These are phyloP conservation scores for Hippopotamyrus pictus DNA, from an alignment of 2,797 vertebrate genomes.

Conservation along the genomic window DNA sequence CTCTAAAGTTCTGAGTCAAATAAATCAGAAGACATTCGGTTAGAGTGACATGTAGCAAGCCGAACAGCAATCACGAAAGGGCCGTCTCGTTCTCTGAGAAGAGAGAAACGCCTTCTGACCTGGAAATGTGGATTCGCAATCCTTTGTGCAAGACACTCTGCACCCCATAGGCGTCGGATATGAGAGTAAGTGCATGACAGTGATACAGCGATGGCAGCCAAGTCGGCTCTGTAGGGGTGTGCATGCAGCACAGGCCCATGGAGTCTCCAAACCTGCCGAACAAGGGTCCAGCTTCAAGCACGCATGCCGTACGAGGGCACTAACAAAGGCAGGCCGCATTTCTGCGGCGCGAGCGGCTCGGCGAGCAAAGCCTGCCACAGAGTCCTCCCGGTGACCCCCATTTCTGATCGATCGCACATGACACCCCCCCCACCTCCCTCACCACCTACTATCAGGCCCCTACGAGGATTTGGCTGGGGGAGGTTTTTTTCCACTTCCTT, in stretches of 20 bases:
- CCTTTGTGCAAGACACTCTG: background rate
- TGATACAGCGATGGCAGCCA: background rate
- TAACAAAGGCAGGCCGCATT: background rate
- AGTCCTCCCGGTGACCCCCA: background rate
- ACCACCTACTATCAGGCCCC: background rate
- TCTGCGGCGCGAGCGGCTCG: background rate
- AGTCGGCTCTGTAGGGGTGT: background rate
- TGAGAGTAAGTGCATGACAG: slow-evolving; percentile 5
- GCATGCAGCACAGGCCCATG: too few species aligned
- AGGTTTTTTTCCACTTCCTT: background rate
- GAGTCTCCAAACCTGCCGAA: background rate
- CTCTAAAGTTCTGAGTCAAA: background rate
- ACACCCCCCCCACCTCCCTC: background rate
- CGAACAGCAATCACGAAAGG: background rate
- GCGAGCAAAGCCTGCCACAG: background rate
- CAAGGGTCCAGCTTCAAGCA: background rate
- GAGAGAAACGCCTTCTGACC: background rate
- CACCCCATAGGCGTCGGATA: background rate
- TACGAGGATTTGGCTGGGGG: background rate
- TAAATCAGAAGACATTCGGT: background rate
- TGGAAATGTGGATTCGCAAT: background rate
- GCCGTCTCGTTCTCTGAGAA: background rate
- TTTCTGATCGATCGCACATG: background rate
- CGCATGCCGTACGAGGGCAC: background rate
- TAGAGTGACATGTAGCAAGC: background rate